These are phyloP conservation scores for Elachura formosa DNA, from an alignment of 2,113 vertebrate species.

Conservation along the genomic window DNA sequence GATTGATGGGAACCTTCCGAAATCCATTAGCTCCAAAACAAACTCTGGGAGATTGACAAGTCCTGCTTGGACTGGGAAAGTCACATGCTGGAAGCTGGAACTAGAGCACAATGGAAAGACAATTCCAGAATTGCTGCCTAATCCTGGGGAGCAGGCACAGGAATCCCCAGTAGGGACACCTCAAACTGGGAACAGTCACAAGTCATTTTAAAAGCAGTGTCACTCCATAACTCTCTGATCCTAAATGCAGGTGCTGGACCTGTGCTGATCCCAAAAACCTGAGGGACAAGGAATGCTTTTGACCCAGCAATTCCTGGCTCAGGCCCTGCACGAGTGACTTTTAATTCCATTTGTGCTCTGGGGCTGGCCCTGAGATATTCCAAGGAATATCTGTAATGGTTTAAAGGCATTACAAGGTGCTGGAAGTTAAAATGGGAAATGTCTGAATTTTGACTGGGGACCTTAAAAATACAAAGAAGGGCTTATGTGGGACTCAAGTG, in stretches of 20 bases:
- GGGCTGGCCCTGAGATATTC: conserved; percentile 4
- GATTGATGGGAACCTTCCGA: conserved; percentile 14
- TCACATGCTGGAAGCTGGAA: neutral
- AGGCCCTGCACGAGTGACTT: neutral
- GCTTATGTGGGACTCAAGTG: neutral
- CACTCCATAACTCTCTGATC: neutral
- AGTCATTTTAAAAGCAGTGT: neutral
- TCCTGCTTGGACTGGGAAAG: neutral
- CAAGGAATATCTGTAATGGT: neutral
- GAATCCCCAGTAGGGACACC: neutral
- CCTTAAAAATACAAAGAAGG: conserved; percentile 17
- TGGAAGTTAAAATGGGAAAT: conserved; percentile 1
- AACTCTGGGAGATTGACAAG: neutral
- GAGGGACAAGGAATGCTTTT: neutral
- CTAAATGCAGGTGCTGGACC: conserved; percentile 11
- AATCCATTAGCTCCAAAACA: neutral
- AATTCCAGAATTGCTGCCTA: neutral
- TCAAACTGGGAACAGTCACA: neutral
- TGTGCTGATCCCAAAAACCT: neutral
- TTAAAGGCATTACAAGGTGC: conserved; percentile 32
- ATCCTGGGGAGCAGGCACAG: neutral
- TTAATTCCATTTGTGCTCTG: conserved; percentile 4
- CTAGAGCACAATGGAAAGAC: neutral
- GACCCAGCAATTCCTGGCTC: neutral
- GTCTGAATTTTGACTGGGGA: conserved; percentile 30